phyloP scores from a whole-genome alignment of 2,113 vertebrate species.

The Theristicus caerulescens region DNA sequence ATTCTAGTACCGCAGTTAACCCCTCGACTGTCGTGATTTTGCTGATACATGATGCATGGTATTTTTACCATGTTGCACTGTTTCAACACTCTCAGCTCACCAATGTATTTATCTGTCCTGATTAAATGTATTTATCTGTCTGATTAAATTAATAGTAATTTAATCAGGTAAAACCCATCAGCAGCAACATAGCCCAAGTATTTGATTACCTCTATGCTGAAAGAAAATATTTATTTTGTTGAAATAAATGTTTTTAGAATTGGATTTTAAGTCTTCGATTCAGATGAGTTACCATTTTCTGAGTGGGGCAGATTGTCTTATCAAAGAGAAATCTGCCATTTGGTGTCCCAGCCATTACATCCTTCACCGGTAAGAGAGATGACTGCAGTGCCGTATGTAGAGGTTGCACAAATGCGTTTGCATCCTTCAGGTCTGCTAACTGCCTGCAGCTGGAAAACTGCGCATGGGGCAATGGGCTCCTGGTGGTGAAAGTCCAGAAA shows the following conservation, averaged over 20 bases:
- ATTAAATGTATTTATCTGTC: neutral
- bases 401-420: neutral
- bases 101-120: neutral
- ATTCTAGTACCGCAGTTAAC: neutral
- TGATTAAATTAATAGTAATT: neutral
- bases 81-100: neutral
- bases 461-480: accelerated
- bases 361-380: neutral
- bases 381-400: neutral
- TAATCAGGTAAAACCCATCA: neutral
- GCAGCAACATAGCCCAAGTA: neutral
- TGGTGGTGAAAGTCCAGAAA: neutral
- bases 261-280: neutral
- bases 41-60: neutral
- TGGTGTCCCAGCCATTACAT: neutral
- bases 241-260: neutral
- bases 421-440: neutral
- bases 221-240: neutral
- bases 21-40: neutral
- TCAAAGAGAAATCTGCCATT: neutral
- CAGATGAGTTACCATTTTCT: neutral
- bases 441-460: neutral
- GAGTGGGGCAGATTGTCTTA: neutral
- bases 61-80: neutral
- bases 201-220: neutral